Base-by-base conservation (phyloP, 2,888 invertebrate species). In the Mayetiola destructor region DNA sequence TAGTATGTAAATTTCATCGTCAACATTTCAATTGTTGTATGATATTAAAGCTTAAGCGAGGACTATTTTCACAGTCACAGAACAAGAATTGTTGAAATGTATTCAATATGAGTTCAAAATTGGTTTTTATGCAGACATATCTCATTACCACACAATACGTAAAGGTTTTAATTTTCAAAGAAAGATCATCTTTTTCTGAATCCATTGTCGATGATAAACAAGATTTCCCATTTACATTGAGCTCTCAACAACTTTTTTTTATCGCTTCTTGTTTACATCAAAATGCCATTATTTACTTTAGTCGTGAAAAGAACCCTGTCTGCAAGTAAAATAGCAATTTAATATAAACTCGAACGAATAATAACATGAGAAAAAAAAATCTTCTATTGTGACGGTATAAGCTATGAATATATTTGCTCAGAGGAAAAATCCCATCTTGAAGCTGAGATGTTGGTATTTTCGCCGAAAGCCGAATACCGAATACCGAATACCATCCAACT, bases 381-480 rank as follows among this genome's bases (percentile, higher is more conserved):
- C 23, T 3, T 10, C 42, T 1, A 48, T 48, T 14, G n/a, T n/a
- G n/a, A n/a, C n/a, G n/a, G n/a, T n/a, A n/a, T n/a, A n/a, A n/a
- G n/a, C n/a, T n/a, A n/a, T n/a, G n/a, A n/a, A n/a, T n/a, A n/a
- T n/a, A n/a, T n/a, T n/a, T n/a, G n/a, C n/a, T n/a, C 48, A 48
- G 27, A 48, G 48, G 48, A 48, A n/a, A n/a, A 48, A 48, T 48
- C 27, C 48, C 48, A 48, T 48, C 48, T n/a, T n/a, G n/a, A 48
- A 48, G n/a, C 16, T 14, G 27, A 48, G 16, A 48, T 48, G 42
- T 27, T 16, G 3, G 42, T 23, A 18, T 39, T 3, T 1, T 12
- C n/a, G n/a, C n/a, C n/a, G 39, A 40, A 20, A 40, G 39, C 18
- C n/a, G 8, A 27, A 27, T 27, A 9, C n/a, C 27, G 27, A 48